These are phyloP conservation scores for Synanthedon myopaeformis DNA, from an alignment of 2,888 invertebrate genomes.

Conservation along the genomic window DNA sequence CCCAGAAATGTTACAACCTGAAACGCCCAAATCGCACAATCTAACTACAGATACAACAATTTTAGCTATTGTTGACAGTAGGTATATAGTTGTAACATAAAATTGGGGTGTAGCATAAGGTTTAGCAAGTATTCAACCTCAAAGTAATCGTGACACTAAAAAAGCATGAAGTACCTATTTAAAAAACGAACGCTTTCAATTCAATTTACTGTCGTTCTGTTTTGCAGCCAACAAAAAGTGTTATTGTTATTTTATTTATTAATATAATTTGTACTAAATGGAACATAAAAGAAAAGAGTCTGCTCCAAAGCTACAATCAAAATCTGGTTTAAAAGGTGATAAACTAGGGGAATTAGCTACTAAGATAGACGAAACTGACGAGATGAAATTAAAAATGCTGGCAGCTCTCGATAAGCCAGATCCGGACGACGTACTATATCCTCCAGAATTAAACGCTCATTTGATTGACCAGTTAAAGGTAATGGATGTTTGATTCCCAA, in stretches of 20 bases:
- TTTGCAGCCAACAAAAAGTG: not conserved
- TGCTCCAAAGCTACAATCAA: slow-evolving; percentile 21
- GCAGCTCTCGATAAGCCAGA: slow-evolving; percentile 43
- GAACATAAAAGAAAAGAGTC: slow-evolving; percentile 17
- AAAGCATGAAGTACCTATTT: no score
- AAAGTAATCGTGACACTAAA: no score
- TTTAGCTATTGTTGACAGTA: no score
- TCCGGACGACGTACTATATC: slow-evolving; percentile 63
- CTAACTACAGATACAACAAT: no score
- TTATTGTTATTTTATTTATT: not conserved
- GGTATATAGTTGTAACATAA: no score
- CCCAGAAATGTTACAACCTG: no score
- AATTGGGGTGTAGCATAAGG: no score
- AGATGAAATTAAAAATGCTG: slow-evolving; percentile 62
- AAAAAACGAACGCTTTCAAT: no score
- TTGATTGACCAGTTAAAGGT: slow-evolving; percentile 72
- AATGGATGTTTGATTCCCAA: no score
- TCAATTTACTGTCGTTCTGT: not conserved
- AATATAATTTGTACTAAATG: not conserved
- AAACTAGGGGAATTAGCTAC: slow-evolving; percentile 32
- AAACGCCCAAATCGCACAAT: no score
- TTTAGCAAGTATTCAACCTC: no score
- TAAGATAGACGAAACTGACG: slow-evolving; percentile 63
- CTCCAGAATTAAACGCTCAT: slow-evolving; percentile 72
- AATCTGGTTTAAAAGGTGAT: slow-evolving; percentile 30